Evolutionary conservation across 2,888 invertebrate species (phyloP).

Genomic region (Glyphotaelius pellucidus): DNA sequence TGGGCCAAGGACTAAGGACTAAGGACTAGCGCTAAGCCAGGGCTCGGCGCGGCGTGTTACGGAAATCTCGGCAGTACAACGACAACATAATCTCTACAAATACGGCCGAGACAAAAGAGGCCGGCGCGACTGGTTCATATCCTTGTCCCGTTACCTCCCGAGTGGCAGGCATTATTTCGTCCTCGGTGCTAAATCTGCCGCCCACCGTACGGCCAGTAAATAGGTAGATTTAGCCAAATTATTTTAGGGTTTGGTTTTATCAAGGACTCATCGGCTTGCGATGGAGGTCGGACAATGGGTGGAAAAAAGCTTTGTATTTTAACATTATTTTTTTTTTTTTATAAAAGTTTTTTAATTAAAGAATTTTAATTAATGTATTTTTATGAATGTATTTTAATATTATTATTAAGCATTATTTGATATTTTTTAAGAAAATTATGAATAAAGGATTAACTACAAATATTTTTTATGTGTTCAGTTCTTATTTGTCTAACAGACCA

Average conservation of each 20-base stretch:
- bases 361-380: too few species aligned
- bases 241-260: neutral
- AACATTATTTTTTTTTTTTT: neutral
- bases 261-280: neutral
- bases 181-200: neutral
- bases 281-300: neutral
- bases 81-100: constrained; percentile 27
- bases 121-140: neutral
- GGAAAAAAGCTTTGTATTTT: neutral
- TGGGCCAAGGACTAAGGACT: neutral
- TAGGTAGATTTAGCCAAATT: neutral
- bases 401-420: too few species aligned
- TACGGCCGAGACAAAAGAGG: constrained; percentile 22
- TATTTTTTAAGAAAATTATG: too few species aligned
- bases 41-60: constrained; percentile 14
- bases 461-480: too few species aligned
- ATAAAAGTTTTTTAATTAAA: too few species aligned
- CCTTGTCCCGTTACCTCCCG: neutral
- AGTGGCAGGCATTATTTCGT: neutral
- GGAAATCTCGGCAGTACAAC: constrained; percentile 16
- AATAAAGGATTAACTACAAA: too few species aligned
- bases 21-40: neutral
- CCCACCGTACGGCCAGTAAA: neutral
- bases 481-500: too few species aligned
- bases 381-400: too few species aligned